Evolutionary conservation across 2,888 invertebrate genomes (phyloP), one percentile per base, ranked within the genome.

Genomic region (Resseliella maxima): DNA sequence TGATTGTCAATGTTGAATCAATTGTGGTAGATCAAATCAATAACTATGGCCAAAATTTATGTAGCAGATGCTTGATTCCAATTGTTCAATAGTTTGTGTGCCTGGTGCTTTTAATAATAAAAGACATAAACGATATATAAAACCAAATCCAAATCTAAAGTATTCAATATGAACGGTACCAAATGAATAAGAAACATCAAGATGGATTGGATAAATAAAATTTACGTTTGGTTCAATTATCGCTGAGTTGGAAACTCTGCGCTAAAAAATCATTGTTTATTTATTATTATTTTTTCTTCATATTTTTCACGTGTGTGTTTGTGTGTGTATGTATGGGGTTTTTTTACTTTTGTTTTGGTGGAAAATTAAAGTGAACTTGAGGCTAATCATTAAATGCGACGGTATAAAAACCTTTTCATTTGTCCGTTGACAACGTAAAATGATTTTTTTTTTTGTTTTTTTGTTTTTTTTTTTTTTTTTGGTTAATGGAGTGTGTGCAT

Each of bases 121-220:
- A n/a, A n/a, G n/a, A n/a, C n/a, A n/a, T n/a, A n/a, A n/a, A n/a
- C n/a, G n/a, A n/a, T n/a, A n/a, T n/a, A n/a, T n/a, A n/a, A 83
- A 12, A 81, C 36, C 35, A 36, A 72, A 15, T 38, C 38, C 38
- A 83, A 64, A 54, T n/a, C 54, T 83, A 21, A 31, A 3, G 31
- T 31, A 31, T 83, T 38, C 18, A 38, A n/a, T n/a, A 38, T 83
- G 36, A 6, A 38, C 12, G 1, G 38, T n/a, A 38, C 0, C 38
- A 12, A 38, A 83, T 38, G 83, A 38, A 24, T 5, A 38, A 3
- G 38, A 12, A 36, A 3, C 21, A n/a, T 83, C 38, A 83, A 83
- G 21, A 83, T 83, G 83, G 83, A 83, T 83, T 83, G 83, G 83
- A 83, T 38, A 38, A 83, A 83, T 83, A 83, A 38, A 38, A 83